Percentiles rank a stretch among this genome's conserved stretches.
These are phyloP conservation scores for Timema cristinae DNA, from an alignment of 2,888 invertebrate species.

Conservation along the genomic window DNA sequence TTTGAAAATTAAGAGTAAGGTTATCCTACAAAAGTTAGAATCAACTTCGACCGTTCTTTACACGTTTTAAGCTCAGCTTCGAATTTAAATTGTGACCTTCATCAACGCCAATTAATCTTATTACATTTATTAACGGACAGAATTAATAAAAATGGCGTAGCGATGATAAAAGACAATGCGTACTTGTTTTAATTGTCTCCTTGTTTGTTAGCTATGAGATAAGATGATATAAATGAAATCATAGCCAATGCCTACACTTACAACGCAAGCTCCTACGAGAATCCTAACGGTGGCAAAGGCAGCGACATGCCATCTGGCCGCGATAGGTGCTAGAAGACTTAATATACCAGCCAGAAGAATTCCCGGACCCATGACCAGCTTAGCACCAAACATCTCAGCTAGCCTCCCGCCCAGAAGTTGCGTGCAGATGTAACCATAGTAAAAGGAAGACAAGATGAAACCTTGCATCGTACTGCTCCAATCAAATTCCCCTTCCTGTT, in stretches of 20 bases:
- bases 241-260: neutral
- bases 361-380: slow-evolving; percentile 22
- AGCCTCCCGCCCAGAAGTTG: slow-evolving; percentile 27
- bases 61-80: too few relatives aligned
- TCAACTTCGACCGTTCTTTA: too few relatives aligned
- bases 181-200: too few relatives aligned
- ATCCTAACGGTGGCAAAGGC: slow-evolving; percentile 23
- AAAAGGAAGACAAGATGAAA: slow-evolving; percentile 23
- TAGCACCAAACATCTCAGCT: slow-evolving; percentile 22
- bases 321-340: slow-evolving; percentile 22
- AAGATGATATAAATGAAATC: too few relatives aligned
- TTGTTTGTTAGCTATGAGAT: too few relatives aligned
- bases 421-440: slow-evolving; percentile 25
- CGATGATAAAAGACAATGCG: too few relatives aligned
- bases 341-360: slow-evolving; percentile 21
- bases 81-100: too few relatives aligned
- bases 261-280: slow-evolving; percentile 24
- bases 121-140: too few relatives aligned
- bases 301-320: slow-evolving; percentile 18
- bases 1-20: too few relatives aligned
- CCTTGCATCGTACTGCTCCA: slow-evolving; percentile 27
- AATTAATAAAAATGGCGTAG: too few relatives aligned
- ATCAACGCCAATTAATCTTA: too few relatives aligned
- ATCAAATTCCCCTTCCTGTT: slow-evolving; percentile 26
- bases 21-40: too few relatives aligned